Base-by-base conservation (phyloP, 2,113 vertebrate genomes). In the Epinephelus cyanopodus region DNA sequence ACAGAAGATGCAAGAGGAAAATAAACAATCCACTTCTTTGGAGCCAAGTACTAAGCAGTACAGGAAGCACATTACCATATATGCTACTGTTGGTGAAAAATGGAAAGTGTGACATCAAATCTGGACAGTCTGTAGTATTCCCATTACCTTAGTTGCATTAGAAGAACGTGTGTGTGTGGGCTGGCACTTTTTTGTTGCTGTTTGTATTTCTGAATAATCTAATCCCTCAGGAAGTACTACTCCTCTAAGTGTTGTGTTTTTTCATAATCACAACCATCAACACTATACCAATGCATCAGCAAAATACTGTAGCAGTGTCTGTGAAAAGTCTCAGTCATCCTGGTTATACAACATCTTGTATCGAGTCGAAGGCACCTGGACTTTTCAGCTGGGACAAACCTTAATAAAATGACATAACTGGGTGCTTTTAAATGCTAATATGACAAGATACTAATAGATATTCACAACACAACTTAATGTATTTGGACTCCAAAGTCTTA, bases 191-290 rank as follows among this genome's bases (percentile, higher is more conserved):
- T 57, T 39, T n/a, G 7, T 63, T 60, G 60, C 57, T 53, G 29
- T 72, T 65, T 53, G 52, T 19, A n/a, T 50, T 66, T 66, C 25
- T 69, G 27, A 68, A 68, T 23, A 17, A 48, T 50, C 75, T 13
- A 48, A 67, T 61, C 62, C 69, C 75, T 48, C 15, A 61, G 45
- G 42, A 73, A 78, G 52, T 79, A 45, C 45, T 23, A 23, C 23
- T 12, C 19, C 6, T 66, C 6, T 66, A 62, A 74, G 47, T 67
- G 12, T 21, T 21, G 64, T 60, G 27, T 73, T 21, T 69, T 65
- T 39, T 73, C 21, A 57, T 53, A 9, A 50, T 69, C 48, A 63
- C 23, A 54, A 69, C 39, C 79, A 64, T 50, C 52, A 17, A 53
- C 56, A 67, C 13, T 23, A 27, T 12, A 66, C 47, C 8, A 42